A percentile compares a stretch with the other conserved stretches of the same genome.
Evolutionary conservation across 37 sponge, comb jelly and placozoan species (phyloP).

Genomic region (Agelas oroides): DNA sequence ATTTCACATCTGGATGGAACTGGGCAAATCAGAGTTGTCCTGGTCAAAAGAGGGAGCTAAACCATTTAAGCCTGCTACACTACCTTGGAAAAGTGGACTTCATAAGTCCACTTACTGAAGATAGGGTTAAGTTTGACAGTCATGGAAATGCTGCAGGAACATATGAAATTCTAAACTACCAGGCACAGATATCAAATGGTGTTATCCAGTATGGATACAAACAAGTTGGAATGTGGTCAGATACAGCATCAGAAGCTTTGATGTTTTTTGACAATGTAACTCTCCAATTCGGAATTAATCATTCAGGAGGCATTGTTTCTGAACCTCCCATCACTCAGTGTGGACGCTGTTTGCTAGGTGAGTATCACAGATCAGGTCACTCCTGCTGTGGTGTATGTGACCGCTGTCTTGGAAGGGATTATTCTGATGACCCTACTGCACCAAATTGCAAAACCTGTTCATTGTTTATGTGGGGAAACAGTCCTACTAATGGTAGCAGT

Average conservation of each 20-base stretch:
- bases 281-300: not conserved
- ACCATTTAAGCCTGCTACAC: not conserved
- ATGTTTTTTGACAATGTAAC: not conserved
- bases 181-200: too few relatives aligned
- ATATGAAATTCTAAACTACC: constrained; percentile 46
- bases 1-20: too few relatives aligned
- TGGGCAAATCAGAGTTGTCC: too few relatives aligned
- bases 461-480: constrained; percentile 84
- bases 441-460: too few relatives aligned
- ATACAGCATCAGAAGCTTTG: not conserved
- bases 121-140: constrained; percentile 43
- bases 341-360: constrained; percentile 19
- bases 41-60: constrained; percentile 32
- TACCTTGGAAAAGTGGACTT: constrained; percentile 38
- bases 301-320: not conserved
- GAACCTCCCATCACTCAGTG: not conserved
- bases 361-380: not conserved
- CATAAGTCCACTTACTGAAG: not conserved
- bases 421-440: not conserved
- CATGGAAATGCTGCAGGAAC: constrained; percentile 18
- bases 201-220: not conserved
- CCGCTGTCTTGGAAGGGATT: constrained; percentile 42
- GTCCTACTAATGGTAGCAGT: constrained; percentile 59
- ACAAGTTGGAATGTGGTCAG: constrained; percentile 34
- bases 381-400: constrained; percentile 60